These are phyloP conservation scores for Diachasmimorpha longicaudata DNA, from an alignment of 1,140 invertebrate species.

Conservation along the genomic window DNA sequence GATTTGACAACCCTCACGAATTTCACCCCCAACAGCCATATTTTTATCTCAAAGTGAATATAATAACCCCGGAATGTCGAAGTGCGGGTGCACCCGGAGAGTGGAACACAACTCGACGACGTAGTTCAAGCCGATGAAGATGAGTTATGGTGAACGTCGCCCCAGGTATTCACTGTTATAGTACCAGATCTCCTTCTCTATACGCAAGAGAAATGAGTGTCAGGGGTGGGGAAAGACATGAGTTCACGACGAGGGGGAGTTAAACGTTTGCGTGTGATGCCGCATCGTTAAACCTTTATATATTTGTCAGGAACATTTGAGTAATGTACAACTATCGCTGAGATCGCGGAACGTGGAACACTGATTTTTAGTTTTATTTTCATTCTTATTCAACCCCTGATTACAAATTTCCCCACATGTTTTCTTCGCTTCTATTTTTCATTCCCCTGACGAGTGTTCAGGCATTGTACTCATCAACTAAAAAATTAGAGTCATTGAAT, in stretches of 20 bases:
- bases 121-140: constrained; percentile 33
- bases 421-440: background rate
- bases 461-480: background rate
- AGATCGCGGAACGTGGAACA: constrained; percentile 17
- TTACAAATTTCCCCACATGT: background rate
- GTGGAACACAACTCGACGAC: constrained; percentile 36
- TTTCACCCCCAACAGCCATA: no score
- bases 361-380: background rate
- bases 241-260: constrained; percentile 23
- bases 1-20: no score
- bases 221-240: background rate
- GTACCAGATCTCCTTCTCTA: constrained; percentile 13
- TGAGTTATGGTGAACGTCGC: constrained; percentile 43
- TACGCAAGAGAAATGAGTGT: constrained; percentile 8
- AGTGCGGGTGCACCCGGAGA: constrained; percentile 22
- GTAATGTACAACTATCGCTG: constrained; percentile 34
- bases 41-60: no score
- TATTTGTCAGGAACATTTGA: constrained; percentile 46
- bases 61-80: background rate
- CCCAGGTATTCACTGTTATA: constrained; percentile 27
- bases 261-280: constrained; percentile 47
- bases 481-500: no score
- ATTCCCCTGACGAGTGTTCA: background rate
- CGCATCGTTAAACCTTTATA: constrained; percentile 46
- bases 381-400: background rate